These are phyloP conservation scores for Hemicentrotus pulcherrimus DNA, from an alignment of 35 echinoderm and acorn worm genomes.

Conservation along the genomic window DNA sequence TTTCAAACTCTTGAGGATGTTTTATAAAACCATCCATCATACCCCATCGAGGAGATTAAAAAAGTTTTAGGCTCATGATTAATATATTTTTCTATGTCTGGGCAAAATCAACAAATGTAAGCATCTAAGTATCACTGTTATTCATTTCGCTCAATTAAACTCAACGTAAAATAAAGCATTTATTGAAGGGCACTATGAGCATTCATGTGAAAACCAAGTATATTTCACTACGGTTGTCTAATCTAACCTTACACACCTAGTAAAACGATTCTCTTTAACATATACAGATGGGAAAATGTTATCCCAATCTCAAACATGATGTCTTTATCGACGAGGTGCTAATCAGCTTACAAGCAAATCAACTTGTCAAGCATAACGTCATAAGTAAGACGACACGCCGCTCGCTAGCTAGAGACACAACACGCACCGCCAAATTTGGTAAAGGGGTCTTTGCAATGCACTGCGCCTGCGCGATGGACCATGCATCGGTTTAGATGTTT, in stretches of 20 bases:
- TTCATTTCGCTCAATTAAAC: no score
- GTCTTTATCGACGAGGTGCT: background rate
- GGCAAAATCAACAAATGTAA: no score
- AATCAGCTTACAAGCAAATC: conserved; percentile 1
- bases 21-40: no score
- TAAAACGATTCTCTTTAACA: background rate
- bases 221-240: background rate
- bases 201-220: background rate
- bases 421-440: conserved; percentile 8
- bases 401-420: background rate
- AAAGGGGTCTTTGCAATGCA: background rate
- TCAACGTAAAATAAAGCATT: no score
- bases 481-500: background rate
- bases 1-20: no score
- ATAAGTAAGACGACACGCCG: background rate
- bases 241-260: background rate
- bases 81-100: no score
- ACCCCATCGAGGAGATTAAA: no score
- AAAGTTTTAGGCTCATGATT: no score
- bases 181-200: no score
- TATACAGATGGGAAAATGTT: background rate
- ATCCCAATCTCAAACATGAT: conserved; percentile 18
- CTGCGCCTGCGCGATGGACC: background rate
- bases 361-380: conserved; percentile 3
- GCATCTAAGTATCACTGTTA: no score